These are phyloP conservation scores for Augiades crinisus DNA, from an alignment of 2,888 invertebrate genomes.

Conservation along the genomic window DNA sequence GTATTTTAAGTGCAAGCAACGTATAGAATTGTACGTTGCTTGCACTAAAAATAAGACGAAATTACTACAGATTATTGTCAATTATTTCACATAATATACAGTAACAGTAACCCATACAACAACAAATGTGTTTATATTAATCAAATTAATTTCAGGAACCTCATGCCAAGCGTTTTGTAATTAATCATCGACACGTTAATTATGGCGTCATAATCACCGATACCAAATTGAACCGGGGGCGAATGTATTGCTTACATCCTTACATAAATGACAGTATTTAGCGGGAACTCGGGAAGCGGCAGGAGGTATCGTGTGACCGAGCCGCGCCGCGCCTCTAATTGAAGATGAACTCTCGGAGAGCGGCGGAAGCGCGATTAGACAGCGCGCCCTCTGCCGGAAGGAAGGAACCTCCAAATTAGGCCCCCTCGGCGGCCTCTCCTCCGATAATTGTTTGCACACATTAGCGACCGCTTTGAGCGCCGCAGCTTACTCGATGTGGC, in stretches of 20 bases:
- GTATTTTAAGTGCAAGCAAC: no score
- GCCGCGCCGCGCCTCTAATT: conserved; percentile 24
- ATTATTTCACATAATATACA: no score
- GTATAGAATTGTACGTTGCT: no score
- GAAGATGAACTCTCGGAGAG: conserved; percentile 24
- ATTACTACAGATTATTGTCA: no score
- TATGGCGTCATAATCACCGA: background rate
- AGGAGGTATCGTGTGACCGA: background rate
- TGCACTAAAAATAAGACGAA: no score
- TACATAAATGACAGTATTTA: conserved; percentile 4
- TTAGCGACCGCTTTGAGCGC: conserved; percentile 51
- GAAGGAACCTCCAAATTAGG: conserved; percentile 76
- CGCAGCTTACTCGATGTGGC: conserved; percentile 35
- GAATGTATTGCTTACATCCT: background rate
- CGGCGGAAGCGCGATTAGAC: conserved; percentile 47
- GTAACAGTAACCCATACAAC: no score
- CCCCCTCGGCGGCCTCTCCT: conserved; percentile 46
- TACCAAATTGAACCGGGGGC: background rate
- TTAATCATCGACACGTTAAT: background rate
- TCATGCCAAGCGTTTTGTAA: background rate
- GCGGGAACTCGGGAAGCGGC: background rate
- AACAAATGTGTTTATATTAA: no score
- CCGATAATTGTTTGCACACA: conserved; percentile 70
- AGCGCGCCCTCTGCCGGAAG: conserved; percentile 55
- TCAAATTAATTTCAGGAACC: no score